These are phyloP conservation scores for Neelides folsomi DNA, from an alignment of 2,888 invertebrate genomes.

Conservation along the genomic window DNA sequence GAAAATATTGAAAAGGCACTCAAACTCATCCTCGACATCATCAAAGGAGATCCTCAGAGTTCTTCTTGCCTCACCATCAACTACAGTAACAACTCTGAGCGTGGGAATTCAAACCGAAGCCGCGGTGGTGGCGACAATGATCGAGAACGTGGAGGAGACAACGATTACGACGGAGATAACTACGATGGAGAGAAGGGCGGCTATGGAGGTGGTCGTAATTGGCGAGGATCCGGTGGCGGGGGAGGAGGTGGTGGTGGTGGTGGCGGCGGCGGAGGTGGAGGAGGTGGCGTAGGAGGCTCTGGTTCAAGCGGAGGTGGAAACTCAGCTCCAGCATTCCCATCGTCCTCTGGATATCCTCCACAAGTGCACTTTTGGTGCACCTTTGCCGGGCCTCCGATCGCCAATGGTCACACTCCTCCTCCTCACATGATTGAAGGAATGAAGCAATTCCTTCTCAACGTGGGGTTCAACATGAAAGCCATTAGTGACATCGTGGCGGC, in stretches of 20 bases:
- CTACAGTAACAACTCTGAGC: slow-evolving; percentile 25
- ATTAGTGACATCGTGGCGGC: slow-evolving; percentile 31
- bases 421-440: slow-evolving; percentile 33
- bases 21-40: slow-evolving; percentile 30
- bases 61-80: slow-evolving; percentile 32
- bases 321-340: slow-evolving; percentile 22
- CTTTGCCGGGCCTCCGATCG: slow-evolving; percentile 32
- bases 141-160: slow-evolving; percentile 7
- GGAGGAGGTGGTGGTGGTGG: slow-evolving; percentile 16
- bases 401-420: slow-evolving; percentile 32
- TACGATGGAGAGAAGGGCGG: slow-evolving; percentile 24
- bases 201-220: slow-evolving; percentile 22
- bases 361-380: slow-evolving; percentile 34
- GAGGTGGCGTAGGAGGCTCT: background rate
- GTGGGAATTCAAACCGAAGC: slow-evolving; percentile 11
- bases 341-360: slow-evolving; percentile 31
- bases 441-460: slow-evolving; percentile 29
- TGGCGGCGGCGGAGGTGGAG: slow-evolving; percentile 4
- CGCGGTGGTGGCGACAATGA: slow-evolving; percentile 8
- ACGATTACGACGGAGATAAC: slow-evolving; percentile 29
- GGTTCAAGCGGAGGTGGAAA: slow-evolving; percentile 13
- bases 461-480: slow-evolving; percentile 30
- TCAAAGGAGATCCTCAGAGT: slow-evolving; percentile 32
- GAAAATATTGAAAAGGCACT: slow-evolving; percentile 32
- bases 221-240: slow-evolving; percentile 12